Percentiles rank a stretch among this genome's conserved stretches.
phyloP scores from a whole-genome alignment of 2,797 vertebrate genomes.

The Thripadectes ignobilis region DNA sequence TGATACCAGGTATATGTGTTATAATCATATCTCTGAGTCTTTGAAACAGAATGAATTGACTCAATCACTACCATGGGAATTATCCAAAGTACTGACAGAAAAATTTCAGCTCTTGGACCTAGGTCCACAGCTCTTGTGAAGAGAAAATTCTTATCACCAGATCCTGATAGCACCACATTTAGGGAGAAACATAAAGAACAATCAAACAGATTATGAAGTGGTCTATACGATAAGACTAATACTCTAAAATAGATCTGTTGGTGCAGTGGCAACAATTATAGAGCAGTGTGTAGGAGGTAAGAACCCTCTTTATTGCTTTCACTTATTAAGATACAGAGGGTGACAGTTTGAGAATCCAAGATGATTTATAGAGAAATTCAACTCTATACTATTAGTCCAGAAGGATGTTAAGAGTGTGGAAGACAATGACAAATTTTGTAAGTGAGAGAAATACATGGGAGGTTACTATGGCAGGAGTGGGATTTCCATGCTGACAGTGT shows the following conservation, averaged over 20 bases:
- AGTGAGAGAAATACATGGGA: not conserved
- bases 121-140: not conserved
- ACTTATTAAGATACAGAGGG: not conserved
- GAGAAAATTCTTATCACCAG: not conserved
- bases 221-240: not conserved
- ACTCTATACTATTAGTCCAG: not conserved
- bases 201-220: not conserved
- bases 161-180: not conserved
- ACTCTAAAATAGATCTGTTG: slow-evolving; percentile 13
- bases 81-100: not conserved
- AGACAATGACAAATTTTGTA: not conserved
- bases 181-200: not conserved
- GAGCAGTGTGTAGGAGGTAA: not conserved
- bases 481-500: not conserved
- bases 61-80: not conserved
- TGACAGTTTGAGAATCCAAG: not conserved
- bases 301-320: not conserved
- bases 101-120: not conserved
- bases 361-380: not conserved
- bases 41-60: not conserved
- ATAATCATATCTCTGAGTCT: not conserved
- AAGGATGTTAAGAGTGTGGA: not conserved
- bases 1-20: not conserved
- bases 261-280: not conserved
- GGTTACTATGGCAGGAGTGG: not conserved